phyloP scores from a whole-genome alignment of 2,797 vertebrate species.

The Cossypha polioptera region DNA sequence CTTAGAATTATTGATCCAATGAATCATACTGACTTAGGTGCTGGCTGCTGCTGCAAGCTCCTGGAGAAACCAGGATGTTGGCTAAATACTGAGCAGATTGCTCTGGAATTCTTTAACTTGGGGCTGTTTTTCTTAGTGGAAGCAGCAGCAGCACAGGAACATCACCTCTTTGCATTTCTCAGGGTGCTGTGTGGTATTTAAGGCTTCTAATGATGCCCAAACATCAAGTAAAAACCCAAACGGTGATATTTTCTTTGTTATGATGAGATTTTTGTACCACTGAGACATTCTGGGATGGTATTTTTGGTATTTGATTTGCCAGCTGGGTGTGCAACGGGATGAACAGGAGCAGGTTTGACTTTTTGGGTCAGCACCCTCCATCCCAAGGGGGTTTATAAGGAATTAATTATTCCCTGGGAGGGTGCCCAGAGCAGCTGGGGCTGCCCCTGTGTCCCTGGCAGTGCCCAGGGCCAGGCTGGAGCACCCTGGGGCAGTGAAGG shows the following conservation, averaged over 20 bases:
- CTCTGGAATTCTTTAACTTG: neutral
- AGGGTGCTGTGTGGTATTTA: neutral
- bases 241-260: neutral
- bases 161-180: neutral
- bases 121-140: neutral
- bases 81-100: neutral
- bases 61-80: neutral
- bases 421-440: neutral
- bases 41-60: slow-evolving; percentile 5
- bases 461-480: neutral
- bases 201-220: neutral
- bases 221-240: accelerated
- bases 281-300: no score
- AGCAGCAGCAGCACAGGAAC: accelerated
- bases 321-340: neutral
- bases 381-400: neutral
- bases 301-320: neutral
- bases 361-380: neutral
- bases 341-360: neutral
- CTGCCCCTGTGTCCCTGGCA: neutral
- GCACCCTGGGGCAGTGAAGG: neutral
- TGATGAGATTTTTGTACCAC: neutral
- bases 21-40: slow-evolving; percentile 61
- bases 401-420: accelerated
- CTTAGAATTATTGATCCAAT: slow-evolving; percentile 68